phyloP scores from a whole-genome alignment of 2,888 invertebrate species.

The Apodemia duryi region DNA sequence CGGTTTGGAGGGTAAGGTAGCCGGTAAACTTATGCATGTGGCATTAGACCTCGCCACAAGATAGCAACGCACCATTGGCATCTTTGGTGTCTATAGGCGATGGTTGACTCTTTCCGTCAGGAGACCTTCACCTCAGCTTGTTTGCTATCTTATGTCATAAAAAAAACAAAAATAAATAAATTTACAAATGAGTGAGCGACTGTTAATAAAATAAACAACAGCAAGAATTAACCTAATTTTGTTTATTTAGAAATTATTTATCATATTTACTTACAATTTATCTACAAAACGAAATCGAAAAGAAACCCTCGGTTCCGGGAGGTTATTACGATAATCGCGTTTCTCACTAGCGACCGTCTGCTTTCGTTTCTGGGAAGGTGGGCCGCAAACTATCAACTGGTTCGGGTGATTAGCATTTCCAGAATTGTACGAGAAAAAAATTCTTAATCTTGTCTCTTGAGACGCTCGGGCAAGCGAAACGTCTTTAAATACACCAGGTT shows the following conservation, averaged over 20 bases:
- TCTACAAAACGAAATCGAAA: conserved; percentile 4
- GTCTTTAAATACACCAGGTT: neutral
- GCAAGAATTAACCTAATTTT: neutral
- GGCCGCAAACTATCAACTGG: conserved; percentile 68
- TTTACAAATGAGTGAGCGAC: too few species aligned
- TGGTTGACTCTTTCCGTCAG: too few species aligned
- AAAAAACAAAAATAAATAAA: too few species aligned
- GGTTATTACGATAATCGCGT: conserved; percentile 74
- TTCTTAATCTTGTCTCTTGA: conserved; percentile 17
- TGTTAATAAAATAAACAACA: too few species aligned
- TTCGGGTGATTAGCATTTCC: conserved; percentile 67
- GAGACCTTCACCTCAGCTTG: too few species aligned
- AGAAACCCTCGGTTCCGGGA: conserved; percentile 48
- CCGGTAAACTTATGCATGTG: too few species aligned
- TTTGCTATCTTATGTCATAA: too few species aligned
- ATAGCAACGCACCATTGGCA: too few species aligned
- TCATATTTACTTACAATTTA: neutral
- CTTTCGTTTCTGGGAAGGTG: conserved; percentile 73
- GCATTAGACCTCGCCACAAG: too few species aligned
- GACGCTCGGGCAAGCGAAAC: neutral
- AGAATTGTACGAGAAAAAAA: conserved; percentile 59
- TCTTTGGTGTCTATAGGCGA: too few species aligned
- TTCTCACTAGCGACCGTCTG: conserved; percentile 70
- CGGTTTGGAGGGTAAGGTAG: too few species aligned
- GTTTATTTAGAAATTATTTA: neutral